Evolutionary conservation across 2,888 invertebrate species (phyloP).

Genomic region (Lycophotia porphyrea): DNA sequence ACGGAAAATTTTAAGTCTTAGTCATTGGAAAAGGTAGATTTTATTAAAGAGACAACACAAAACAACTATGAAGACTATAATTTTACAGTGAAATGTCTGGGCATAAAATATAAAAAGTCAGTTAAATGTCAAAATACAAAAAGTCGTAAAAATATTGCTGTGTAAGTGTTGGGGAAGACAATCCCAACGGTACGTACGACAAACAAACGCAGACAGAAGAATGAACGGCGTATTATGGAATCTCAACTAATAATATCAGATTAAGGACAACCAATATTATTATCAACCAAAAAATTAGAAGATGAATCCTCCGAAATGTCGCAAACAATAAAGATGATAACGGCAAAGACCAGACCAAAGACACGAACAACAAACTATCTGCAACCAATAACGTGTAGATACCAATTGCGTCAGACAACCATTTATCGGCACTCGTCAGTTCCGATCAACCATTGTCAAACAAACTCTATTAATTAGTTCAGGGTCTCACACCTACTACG

Average conservation of each 20-base stretch:
- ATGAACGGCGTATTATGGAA: not conserved
- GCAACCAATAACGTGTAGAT: not conserved
- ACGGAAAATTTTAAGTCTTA: not conserved
- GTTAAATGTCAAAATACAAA: not conserved
- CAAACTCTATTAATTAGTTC: slow-evolving; percentile 55
- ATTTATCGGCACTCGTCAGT: slow-evolving; percentile 50
- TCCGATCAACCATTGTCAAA: slow-evolving; percentile 55
- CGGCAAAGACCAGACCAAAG: not conserved
- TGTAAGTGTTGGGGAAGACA: not conserved
- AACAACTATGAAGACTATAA: not conserved
- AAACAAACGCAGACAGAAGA: not conserved
- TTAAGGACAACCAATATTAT: not conserved
- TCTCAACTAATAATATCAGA: not conserved
- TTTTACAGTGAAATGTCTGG: not conserved
- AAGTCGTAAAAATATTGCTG: not conserved
- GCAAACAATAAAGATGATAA: not conserved
- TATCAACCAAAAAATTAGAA: not conserved
- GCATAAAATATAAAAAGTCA: not conserved
- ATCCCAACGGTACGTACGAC: not conserved
- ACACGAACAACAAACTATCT: slow-evolving; percentile 10
- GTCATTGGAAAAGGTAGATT: not conserved
- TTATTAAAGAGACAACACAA: not conserved
- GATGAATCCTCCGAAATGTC: not conserved
- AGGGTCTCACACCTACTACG: slow-evolving; percentile 58
- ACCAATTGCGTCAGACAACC: slow-evolving; percentile 43